phyloP scores from a whole-genome alignment of 35 echinoderm and acorn worm genomes.

The Ptychodera flava region DNA sequence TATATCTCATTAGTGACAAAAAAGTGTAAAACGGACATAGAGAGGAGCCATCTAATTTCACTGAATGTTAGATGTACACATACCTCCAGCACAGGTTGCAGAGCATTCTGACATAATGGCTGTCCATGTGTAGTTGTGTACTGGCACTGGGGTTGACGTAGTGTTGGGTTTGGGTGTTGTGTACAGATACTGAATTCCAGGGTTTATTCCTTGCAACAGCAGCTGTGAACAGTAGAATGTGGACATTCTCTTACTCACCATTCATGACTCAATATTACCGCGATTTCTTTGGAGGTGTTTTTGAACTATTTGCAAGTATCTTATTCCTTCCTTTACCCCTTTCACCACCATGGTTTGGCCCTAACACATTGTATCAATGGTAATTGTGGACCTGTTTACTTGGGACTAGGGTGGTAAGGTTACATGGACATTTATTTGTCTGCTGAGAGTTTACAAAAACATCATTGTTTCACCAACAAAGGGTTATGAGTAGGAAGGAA shows the following conservation, averaged over 20 bases:
- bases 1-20: no score
- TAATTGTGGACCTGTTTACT: no score
- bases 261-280: background rate
- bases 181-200: constrained; percentile 71
- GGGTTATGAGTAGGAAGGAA: no score
- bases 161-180: constrained; percentile 24
- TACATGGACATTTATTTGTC: no score
- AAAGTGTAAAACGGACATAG: no score
- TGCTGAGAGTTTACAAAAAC: no score
- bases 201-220: constrained; percentile 73
- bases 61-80: no score
- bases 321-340: constrained; percentile 3
- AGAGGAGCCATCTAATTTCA: no score
- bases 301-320: background rate
- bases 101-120: constrained; percentile 57
- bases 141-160: background rate
- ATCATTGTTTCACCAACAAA: no score
- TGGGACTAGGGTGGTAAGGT: no score
- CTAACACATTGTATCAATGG: no score
- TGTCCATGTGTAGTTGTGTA: constrained; percentile 57
- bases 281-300: background rate
- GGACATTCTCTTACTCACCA: background rate
- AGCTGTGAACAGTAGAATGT: constrained; percentile 30
- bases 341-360: no score
- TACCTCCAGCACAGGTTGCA: constrained; percentile 83